Evolutionary conservation across 2,888 invertebrate species (phyloP).

Genomic region (Adelphocoris suturalis): DNA sequence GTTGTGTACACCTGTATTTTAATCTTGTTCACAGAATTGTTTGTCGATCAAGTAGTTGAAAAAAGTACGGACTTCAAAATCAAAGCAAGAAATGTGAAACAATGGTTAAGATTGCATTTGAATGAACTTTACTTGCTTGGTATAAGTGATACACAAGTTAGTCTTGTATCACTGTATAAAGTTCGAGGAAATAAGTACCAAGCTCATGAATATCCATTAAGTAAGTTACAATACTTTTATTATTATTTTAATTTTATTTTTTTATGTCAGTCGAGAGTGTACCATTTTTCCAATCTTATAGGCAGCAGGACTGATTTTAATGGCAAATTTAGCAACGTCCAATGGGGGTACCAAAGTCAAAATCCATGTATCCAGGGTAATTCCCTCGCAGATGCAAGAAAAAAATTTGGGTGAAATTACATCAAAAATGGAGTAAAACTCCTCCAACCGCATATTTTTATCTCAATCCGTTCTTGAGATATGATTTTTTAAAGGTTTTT

Average conservation of each 20-base stretch:
- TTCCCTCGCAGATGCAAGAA: no score
- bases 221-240: conserved; percentile 8
- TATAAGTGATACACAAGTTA: conserved; percentile 8
- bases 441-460: no score
- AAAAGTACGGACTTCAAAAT: conserved; percentile 31
- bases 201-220: conserved; percentile 39
- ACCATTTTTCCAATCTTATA: no score
- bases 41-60: conserved; percentile 32
- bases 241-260: not conserved
- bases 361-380: no score
- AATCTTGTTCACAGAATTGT: not conserved
- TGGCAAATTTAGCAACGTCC: no score
- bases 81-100: conserved; percentile 29
- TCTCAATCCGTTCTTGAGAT: no score
- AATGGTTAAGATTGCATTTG: conserved; percentile 21
- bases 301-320: no score
- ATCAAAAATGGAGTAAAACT: no score
- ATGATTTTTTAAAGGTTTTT: no score
- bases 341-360: no score
- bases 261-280: no score
- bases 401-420: no score
- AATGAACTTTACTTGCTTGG: conserved; percentile 31
- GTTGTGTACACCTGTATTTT: not conserved
- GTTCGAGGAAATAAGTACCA: not conserved
- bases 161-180: conserved; percentile 37